Evolutionary conservation across 2,797 vertebrate species (phyloP).

Genomic region (Huso huso): DNA sequence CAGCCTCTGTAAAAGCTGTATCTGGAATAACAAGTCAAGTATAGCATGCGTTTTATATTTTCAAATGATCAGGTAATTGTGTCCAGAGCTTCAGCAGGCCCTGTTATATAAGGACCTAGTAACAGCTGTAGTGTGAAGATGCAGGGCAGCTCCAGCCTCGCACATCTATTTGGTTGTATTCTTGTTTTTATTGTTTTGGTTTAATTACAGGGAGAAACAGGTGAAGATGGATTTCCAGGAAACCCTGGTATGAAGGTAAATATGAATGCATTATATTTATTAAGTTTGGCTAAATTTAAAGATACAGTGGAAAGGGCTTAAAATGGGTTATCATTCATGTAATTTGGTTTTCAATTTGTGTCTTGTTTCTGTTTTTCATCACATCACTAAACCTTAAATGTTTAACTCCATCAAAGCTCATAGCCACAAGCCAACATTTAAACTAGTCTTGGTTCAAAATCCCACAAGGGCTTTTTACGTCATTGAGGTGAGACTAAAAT

Average conservation of each 20-base stretch:
- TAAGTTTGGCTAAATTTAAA: background rate
- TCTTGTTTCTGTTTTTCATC: too few species aligned
- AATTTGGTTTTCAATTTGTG: too few species aligned
- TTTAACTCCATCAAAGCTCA: too few species aligned
- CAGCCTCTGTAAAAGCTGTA: too few species aligned
- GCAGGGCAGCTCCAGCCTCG: slow-evolving; percentile 33
- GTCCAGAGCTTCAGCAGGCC: slow-evolving; percentile 47
- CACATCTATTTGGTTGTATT: slow-evolving; percentile 43
- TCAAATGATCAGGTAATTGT: slow-evolving; percentile 52
- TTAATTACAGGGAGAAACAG: slow-evolving; percentile 40
- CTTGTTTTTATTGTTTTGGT: slow-evolving; percentile 26
- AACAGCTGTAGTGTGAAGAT: slow-evolving; percentile 51
- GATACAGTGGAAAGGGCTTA: too few species aligned
- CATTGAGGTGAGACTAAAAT: too few species aligned
- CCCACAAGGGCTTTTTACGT: too few species aligned
- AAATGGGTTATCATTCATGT: too few species aligned
- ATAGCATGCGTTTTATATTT: slow-evolving; percentile 1
- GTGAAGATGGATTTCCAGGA: slow-evolving; percentile 33
- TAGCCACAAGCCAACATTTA: too few species aligned
- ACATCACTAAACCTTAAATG: too few species aligned
- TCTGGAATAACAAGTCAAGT: too few species aligned
- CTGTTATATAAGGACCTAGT: slow-evolving; percentile 36
- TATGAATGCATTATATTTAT: background rate
- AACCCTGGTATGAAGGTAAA: slow-evolving; percentile 44
- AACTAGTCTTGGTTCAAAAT: too few species aligned